Base-by-base conservation (phyloP, 2,888 invertebrate species). In the Troides oblongomaculatus region DNA sequence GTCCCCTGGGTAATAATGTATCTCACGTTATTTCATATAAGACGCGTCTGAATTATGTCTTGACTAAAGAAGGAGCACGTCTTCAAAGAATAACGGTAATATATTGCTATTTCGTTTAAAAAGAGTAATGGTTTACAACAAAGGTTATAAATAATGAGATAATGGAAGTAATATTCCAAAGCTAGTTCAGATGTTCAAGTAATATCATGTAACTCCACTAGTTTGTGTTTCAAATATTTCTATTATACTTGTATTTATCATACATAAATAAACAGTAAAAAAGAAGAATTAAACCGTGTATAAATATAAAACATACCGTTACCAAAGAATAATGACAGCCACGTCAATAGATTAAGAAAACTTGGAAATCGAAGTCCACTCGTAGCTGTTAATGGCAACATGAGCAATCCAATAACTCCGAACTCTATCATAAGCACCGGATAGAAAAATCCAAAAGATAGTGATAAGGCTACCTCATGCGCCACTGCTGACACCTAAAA, bases 391-490 rank as follows among this genome's bases (percentile, higher is more conserved):
- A 95, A 70, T 21, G 94, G 92, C 21, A 93, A 80, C 65, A 95
- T 81, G 18, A 93, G 81, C 75, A 94, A 87, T 17, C 97, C 96
- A 46, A 95, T 89, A 0, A 94, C 93, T 43, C 95, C 95, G 81
- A 99, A 99, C 76, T 96, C 87, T 17, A 96, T 76, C 78, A 98
- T 93, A 79, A 99, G 92, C 2, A 97, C 95, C 0, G 99, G 99
- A 79, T 97, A 97, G 87, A 97, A 97, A 84, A 97, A 96, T 50
- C 97, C 95, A 77, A 98, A 95, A 0, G 96, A 94, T 64, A 97
- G 93, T 1, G 95, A 94, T 43, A 99, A 83, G 66, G 98, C 94
- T 84, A 97, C 96, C 84, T 99, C 99, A 84, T 99, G 99, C 71
- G 97, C 95, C 1, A 97, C 78, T 0, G 98, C 96, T 0, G 99